Percentiles rank a stretch among this genome's conserved stretches.
phyloP scores from a whole-genome alignment of 2,113 vertebrate species.

The Puntigrus tetrazona region DNA sequence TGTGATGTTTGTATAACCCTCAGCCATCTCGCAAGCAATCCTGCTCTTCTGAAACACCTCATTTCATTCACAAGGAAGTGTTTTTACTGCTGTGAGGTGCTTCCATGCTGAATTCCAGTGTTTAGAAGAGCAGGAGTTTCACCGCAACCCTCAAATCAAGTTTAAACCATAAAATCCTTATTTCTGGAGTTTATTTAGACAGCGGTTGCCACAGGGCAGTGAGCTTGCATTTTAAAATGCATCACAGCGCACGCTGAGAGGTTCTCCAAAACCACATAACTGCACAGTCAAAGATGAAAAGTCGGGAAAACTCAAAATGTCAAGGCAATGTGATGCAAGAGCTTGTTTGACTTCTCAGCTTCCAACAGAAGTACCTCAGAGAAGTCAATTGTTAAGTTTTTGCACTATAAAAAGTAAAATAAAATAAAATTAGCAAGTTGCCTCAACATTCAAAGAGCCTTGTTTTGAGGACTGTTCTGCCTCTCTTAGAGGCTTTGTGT shows the following conservation, averaged over 20 bases:
- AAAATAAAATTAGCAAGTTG: neutral
- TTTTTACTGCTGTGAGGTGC: neutral
- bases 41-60: neutral
- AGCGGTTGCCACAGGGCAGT: slow-evolving; percentile 1
- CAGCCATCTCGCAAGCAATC: neutral
- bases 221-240: slow-evolving; percentile 2
- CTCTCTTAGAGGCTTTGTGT: too few species aligned
- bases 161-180: slow-evolving; percentile 28
- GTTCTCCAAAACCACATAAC: slow-evolving; percentile 2
- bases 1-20: slow-evolving; percentile 4
- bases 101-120: neutral
- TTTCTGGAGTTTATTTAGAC: neutral
- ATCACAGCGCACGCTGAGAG: neutral
- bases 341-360: neutral
- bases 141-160: neutral
- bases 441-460: neutral
- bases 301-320: neutral
- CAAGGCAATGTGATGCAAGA: neutral
- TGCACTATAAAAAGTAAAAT: neutral
- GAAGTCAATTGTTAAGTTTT: neutral
- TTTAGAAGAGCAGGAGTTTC: neutral
- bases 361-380: neutral
- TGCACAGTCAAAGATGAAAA: neutral
- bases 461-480: too few species aligned
- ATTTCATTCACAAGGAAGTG: neutral